Evolutionary conservation across 2,888 invertebrate species (phyloP).

Genomic region (Linnaemya vulpina): DNA sequence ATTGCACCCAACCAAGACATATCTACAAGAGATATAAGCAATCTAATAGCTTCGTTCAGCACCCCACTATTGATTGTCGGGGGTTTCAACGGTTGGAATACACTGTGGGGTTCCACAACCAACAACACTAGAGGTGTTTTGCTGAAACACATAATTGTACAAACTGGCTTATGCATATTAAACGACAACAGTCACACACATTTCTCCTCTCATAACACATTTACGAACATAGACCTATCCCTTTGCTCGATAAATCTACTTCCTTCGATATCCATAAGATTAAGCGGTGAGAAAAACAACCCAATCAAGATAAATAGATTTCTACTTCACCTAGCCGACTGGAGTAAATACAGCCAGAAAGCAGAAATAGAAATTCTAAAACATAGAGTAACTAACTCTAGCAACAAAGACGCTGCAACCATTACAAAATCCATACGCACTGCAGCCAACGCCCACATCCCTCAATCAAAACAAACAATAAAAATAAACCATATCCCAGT

Average conservation of each 20-base stretch:
- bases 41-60: background rate
- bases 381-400: background rate
- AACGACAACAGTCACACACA: too few species aligned
- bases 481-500: too few species aligned
- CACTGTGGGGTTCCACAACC: conserved; percentile 1
- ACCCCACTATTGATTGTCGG: background rate
- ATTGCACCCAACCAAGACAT: background rate
- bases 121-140: background rate
- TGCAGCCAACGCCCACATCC: conserved; percentile 6
- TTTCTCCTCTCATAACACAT: too few species aligned
- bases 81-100: conserved; percentile 20
- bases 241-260: background rate
- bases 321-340: background rate
- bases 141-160: background rate
- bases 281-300: too few species aligned
- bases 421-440: conserved; percentile 25
- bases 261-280: too few species aligned
- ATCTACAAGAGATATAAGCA: background rate
- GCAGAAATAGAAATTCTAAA: background rate
- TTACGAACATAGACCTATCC: background rate
- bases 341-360: background rate
- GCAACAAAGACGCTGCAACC: conserved; percentile 8
- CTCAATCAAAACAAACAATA: conserved; percentile 6
- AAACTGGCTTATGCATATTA: background rate
- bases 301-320: too few species aligned